Conservation (phyloP, 2,888 invertebrate genomes). For the Xanthia icteritia region DNA sequence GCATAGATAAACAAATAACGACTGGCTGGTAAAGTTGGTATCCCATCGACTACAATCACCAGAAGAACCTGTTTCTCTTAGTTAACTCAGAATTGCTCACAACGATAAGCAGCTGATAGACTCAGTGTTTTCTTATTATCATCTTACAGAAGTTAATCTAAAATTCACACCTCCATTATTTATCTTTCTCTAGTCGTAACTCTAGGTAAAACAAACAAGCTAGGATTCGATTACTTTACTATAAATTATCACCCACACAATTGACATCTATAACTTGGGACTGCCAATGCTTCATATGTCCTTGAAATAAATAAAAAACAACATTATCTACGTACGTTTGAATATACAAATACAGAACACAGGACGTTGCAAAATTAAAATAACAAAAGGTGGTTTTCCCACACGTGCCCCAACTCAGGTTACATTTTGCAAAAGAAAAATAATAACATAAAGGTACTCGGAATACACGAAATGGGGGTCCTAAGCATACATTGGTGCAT, state of each 20-base stretch:
- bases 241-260: constrained; percentile 50
- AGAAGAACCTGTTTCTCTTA: constrained; percentile 61
- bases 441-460: constrained; percentile 77
- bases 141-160: constrained; percentile 53
- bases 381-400: constrained; percentile 79
- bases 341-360: constrained; percentile 60
- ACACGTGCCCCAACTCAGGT: constrained; percentile 86
- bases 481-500: constrained; percentile 78
- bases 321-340: constrained; percentile 52
- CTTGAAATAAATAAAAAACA: constrained; percentile 42
- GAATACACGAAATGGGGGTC: constrained; percentile 77
- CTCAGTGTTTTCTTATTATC: constrained; percentile 48
- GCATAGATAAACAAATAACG: constrained; percentile 51
- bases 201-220: constrained; percentile 45
- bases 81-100: constrained; percentile 54
- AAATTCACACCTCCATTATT: constrained; percentile 55
- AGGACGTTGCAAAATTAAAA: constrained; percentile 80
- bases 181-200: constrained; percentile 33
- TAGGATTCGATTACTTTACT: constrained; percentile 43
- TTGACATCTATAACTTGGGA: constrained; percentile 35
- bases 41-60: constrained; percentile 54
- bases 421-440: constrained; percentile 83
- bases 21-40: constrained; percentile 41
- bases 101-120: constrained; percentile 55
- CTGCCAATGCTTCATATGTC: constrained; percentile 29